Conservation (phyloP, 2,797 vertebrate genomes). For the Sarcophilus harrisii region DNA sequence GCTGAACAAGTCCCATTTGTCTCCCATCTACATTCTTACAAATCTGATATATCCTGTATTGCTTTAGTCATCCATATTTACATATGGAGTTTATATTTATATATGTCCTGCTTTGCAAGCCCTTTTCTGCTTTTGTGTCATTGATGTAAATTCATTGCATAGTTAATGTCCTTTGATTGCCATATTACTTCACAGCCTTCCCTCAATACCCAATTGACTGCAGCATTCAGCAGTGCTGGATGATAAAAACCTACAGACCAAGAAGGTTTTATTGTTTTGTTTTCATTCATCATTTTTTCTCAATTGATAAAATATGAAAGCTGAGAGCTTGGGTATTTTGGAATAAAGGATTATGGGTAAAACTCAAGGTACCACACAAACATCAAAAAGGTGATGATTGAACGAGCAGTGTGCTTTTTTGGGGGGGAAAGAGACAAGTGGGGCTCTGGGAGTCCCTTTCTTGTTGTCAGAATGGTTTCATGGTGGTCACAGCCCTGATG, state of each 20-base stretch:
- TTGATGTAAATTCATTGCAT: constrained; percentile 36
- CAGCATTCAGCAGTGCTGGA: constrained; percentile 25
- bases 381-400: constrained; percentile 68
- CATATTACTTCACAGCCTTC: constrained; percentile 12
- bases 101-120: background rate
- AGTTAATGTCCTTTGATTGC: constrained; percentile 28
- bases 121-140: constrained; percentile 15
- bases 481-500: constrained; percentile 31
- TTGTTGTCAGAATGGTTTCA: constrained; percentile 55
- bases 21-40: background rate
- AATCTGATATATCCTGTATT: background rate
- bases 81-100: background rate
- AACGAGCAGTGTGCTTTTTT: constrained; percentile 41
- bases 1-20: background rate
- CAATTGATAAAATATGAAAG: constrained; percentile 73
- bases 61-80: background rate
- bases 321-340: constrained; percentile 70
- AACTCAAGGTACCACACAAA: constrained; percentile 66
- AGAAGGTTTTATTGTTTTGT: constrained; percentile 64
- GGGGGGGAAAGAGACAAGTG: constrained; percentile 40
- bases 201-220: background rate
- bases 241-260: constrained; percentile 54
- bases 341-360: constrained; percentile 60
- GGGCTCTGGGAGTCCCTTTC: constrained; percentile 63
- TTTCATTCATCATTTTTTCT: constrained; percentile 60